Evolutionary conservation across 64 coral and sea anemone species (phyloP).

Genomic region (Acropora tenuis): DNA sequence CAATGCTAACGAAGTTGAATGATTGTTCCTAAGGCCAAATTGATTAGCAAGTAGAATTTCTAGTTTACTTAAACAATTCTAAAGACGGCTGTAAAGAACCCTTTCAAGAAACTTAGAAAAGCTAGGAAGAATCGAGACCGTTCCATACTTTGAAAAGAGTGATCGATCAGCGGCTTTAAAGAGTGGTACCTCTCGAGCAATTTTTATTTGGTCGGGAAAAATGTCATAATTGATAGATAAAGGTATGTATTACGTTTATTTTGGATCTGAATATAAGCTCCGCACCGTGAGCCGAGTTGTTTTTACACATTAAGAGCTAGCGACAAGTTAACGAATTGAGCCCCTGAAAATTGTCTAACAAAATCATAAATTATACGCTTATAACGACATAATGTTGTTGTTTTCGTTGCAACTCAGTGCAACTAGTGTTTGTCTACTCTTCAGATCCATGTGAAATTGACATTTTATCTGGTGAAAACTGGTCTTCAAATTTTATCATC

Average conservation of each 20-base stretch:
- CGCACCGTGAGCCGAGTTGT: background rate
- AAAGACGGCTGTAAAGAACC: no score
- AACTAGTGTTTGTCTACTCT: background rate
- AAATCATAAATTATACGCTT: background rate
- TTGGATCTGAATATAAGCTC: background rate
- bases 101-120: no score
- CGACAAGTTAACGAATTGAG: background rate
- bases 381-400: background rate
- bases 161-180: no score
- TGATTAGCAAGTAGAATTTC: no score
- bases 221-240: no score
- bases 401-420: background rate
- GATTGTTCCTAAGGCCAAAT: no score
- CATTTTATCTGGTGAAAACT: background rate
- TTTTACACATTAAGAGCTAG: background rate
- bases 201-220: no score
- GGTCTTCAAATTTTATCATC: background rate
- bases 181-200: no score
- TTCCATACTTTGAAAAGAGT: no score
- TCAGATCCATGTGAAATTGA: background rate
- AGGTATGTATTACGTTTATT: background rate
- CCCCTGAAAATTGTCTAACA: background rate
- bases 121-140: no score
- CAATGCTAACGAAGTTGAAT: no score
- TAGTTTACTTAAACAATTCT: no score